Conservation (phyloP, 92 coral and sea anemone species). For the Plumapathes pennacea region DNA sequence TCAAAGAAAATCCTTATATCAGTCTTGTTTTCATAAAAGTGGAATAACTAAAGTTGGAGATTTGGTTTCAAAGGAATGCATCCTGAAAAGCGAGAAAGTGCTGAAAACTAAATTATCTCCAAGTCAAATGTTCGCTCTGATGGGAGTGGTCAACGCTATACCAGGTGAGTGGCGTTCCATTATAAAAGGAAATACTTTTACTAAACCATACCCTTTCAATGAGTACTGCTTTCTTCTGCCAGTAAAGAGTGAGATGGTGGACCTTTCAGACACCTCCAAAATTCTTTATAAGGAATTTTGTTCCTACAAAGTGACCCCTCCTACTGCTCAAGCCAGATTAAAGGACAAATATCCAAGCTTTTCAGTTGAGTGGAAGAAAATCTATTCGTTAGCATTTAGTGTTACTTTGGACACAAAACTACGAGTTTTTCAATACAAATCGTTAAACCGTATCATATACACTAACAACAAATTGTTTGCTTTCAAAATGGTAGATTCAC, state of each 20-base stretch:
- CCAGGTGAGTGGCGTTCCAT: constrained; percentile 2
- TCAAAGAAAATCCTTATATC: background rate
- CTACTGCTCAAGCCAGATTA: constrained; percentile 5
- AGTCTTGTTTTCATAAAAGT: background rate
- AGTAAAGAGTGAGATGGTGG: background rate
- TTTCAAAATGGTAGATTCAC: constrained; percentile 10
- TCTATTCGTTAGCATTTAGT: constrained; percentile 1
- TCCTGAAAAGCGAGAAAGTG: background rate
- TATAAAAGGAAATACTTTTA: background rate
- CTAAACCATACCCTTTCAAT: background rate
- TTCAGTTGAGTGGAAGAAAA: constrained; percentile 3
- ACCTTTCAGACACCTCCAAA: constrained; percentile 1
- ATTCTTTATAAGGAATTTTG: background rate
- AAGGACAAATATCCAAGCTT: background rate
- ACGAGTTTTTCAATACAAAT: constrained; percentile 4
- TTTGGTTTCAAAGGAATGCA: background rate
- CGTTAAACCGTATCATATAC: constrained; percentile 1
- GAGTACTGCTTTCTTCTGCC: background rate
- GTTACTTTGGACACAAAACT: constrained; percentile 10
- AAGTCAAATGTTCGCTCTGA: background rate
- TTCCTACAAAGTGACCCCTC: background rate
- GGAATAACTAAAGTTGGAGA: constrained; percentile 7
- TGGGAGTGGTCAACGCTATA: background rate
- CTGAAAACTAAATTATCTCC: background rate
- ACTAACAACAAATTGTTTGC: background rate